Base-by-base conservation (phyloP, 2,113 vertebrate species). In the Esox niger region DNA sequence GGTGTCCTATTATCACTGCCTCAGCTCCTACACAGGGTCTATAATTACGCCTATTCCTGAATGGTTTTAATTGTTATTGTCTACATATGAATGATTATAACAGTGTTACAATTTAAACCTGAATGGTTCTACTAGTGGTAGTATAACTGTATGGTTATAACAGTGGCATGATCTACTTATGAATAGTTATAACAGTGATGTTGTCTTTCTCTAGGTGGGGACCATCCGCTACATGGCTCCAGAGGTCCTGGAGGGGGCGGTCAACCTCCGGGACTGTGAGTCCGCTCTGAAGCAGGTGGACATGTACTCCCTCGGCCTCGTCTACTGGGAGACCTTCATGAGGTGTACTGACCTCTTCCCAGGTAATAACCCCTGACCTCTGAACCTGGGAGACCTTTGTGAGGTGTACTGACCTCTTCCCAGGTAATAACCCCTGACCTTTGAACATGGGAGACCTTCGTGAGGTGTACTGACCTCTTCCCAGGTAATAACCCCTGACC, bases 271-370 rank as follows among this genome's bases (percentile, higher is more conserved):
- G 67, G 96, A 98, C 85, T 98, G 94, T 52, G 95, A 97, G 78
- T 93, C 95, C 1, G 96, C 96, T 9, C 89, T 98, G 89, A 98
- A 98, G 82, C 96, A 98, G 90, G 96, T 98, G 49, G 96, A 98
- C 73, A 94, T 98, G 84, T 98, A 98, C 30, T 92, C 96, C 0
- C 91, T 98, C 54, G 96, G 95, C 64, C 89, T 98, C 13, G 91
- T 98, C 73, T 97, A 95, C 89, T 98, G 96, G 96, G 96, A 98
- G 85, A 94, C 92, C 86, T 98, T 97, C 86, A 98, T 96, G 93
- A 93, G 95, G 79, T 98, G 96, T 77, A 90, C 92, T 0, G 94
- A 97, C 82, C 94, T 98, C 71, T 98, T 96, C 81, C 93, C 95
- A 87, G 95, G 96, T 98, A 89, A 89, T n/a, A 20, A 27, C 13